Conservation (phyloP, 2,797 vertebrate genomes). For the Neomorphus geoffroyi region DNA sequence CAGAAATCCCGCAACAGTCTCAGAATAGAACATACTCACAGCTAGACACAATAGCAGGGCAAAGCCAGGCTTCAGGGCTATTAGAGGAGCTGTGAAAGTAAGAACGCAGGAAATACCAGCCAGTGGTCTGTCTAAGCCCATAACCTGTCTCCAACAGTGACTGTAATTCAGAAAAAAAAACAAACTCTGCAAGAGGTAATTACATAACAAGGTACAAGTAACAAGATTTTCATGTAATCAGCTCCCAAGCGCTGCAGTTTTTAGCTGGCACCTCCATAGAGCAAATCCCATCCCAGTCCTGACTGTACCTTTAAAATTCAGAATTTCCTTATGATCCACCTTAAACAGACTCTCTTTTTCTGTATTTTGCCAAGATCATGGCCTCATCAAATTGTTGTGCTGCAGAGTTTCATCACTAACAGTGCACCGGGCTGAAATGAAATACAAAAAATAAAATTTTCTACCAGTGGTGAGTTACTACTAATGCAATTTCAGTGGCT, state of each 20-base stretch:
- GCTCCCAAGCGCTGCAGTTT: background rate
- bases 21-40: background rate
- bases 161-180: background rate
- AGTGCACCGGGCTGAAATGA: background rate
- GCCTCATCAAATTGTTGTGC: background rate
- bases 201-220: slow-evolving; percentile 43
- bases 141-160: slow-evolving; percentile 30
- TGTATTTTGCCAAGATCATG: background rate
- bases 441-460: background rate
- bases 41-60: background rate
- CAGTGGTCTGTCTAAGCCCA: slow-evolving; percentile 19
- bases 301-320: slow-evolving; percentile 11
- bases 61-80: background rate
- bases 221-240: slow-evolving; percentile 38
- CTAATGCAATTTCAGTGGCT: slow-evolving; percentile 51
- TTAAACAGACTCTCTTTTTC: background rate
- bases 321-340: background rate
- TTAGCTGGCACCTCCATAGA: background rate
- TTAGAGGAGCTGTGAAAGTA: background rate
- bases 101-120: slow-evolving; percentile 27
- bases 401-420: background rate
- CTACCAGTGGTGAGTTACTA: background rate
- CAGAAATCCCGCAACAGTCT: background rate
- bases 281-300: background rate
- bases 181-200: slow-evolving; percentile 27